A percentile compares a stretch with the other conserved stretches of the same genome.
Conservation (phyloP, 2,797 vertebrate genomes). For the Naso thynnoides region DNA sequence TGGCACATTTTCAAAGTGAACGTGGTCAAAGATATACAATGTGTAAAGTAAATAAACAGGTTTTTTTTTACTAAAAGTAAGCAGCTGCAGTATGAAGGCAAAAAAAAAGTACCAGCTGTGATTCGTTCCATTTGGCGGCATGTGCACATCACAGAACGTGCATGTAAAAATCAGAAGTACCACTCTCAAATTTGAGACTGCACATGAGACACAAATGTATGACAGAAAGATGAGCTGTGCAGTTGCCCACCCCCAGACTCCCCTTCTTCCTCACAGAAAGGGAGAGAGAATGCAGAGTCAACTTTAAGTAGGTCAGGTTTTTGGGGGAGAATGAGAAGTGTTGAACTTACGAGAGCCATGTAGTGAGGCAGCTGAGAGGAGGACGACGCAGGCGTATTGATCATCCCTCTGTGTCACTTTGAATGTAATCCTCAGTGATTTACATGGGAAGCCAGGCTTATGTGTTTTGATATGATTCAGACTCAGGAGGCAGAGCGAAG, state of each 20-base stretch:
- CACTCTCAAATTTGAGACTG: slow-evolving; percentile 46
- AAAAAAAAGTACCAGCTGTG: slow-evolving; percentile 7
- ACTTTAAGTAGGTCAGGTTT: slow-evolving; percentile 75
- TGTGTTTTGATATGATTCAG: slow-evolving; percentile 41
- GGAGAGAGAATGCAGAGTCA: slow-evolving; percentile 51
- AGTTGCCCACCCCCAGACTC: slow-evolving; percentile 54
- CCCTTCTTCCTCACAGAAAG: slow-evolving; percentile 43
- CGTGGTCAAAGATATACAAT: slow-evolving; percentile 27
- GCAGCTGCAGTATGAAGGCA: neutral
- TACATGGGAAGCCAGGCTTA: slow-evolving; percentile 45
- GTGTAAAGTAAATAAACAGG: slow-evolving; percentile 8
- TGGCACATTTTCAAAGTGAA: slow-evolving; percentile 28
- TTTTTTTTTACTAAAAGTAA: slow-evolving; percentile 18
- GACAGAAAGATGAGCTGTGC: slow-evolving; percentile 44
- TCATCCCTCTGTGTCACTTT: slow-evolving; percentile 51
- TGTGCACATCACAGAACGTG: slow-evolving; percentile 15
- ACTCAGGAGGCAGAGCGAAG: slow-evolving; percentile 36
- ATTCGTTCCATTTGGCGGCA: slow-evolving; percentile 39
- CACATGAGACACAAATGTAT: slow-evolving; percentile 52
- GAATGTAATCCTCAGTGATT: slow-evolving; percentile 50
- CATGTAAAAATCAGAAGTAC: slow-evolving; percentile 22
- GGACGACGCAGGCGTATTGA: slow-evolving; percentile 54
- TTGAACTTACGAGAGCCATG: slow-evolving; percentile 44
- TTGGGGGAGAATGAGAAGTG: slow-evolving; percentile 22
- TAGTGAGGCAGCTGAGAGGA: slow-evolving; percentile 36